phyloP scores from a whole-genome alignment of 2,888 invertebrate genomes.

The Hedychridium roseum region DNA sequence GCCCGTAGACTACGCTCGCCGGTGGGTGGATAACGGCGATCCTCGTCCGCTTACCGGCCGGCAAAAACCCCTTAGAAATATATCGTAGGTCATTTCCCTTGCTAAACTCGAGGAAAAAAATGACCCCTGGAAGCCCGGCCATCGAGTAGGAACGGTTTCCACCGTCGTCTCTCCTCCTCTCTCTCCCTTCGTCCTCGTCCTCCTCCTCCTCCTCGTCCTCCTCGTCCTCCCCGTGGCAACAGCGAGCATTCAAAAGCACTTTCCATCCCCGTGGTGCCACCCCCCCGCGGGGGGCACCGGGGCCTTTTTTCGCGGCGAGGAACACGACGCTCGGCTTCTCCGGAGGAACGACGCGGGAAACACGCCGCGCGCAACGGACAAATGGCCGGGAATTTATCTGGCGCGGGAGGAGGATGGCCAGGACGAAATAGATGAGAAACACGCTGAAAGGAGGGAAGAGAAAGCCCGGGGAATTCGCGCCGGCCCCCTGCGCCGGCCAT shows the following conservation, averaged over 20 bases:
- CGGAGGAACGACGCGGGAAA: slow-evolving; percentile 28
- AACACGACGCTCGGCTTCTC: slow-evolving; percentile 34
- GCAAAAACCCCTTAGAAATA: slow-evolving; percentile 60
- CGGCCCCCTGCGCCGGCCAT: too few species aligned
- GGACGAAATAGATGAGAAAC: too few species aligned
- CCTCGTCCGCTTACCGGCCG: slow-evolving; percentile 46
- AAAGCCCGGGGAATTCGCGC: too few species aligned
- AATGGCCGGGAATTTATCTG: slow-evolving; percentile 53
- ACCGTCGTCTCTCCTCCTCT: slow-evolving; percentile 17
- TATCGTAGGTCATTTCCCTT: slow-evolving; percentile 62
- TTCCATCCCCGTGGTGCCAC: slow-evolving; percentile 18
- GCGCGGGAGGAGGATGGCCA: too few species aligned
- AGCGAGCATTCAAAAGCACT: too few species aligned
- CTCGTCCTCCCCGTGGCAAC: slow-evolving; percentile 16
- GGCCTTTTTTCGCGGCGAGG: slow-evolving; percentile 33
- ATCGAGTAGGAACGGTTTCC: slow-evolving; percentile 9
- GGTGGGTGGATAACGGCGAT: slow-evolving; percentile 44
- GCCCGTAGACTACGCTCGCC: slow-evolving; percentile 24
- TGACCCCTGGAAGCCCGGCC: slow-evolving; percentile 38
- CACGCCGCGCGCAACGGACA: slow-evolving; percentile 46
- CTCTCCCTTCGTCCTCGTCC: slow-evolving; percentile 15
- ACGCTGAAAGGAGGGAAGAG: too few species aligned
- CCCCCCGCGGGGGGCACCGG: slow-evolving; percentile 24
- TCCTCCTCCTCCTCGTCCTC: slow-evolving; percentile 12
- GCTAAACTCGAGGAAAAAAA: slow-evolving; percentile 57